Conservation (phyloP, 1,140 invertebrate genomes). For the Harpegnathos saltator region DNA sequence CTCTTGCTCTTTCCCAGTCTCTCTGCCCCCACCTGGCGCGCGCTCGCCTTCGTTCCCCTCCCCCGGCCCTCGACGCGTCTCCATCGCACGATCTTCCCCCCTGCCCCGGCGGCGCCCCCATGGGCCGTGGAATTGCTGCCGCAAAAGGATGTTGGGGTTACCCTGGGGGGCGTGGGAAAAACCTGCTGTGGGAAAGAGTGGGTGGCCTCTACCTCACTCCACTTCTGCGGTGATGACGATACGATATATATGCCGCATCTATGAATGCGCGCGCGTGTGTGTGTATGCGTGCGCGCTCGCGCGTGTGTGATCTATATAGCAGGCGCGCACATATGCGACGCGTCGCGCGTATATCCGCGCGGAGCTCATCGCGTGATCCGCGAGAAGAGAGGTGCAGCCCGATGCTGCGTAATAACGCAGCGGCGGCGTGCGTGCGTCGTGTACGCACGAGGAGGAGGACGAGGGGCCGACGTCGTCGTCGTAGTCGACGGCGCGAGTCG, state of each 20-base stretch:
- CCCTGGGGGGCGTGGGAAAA: constrained; percentile 91
- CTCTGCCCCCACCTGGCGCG: constrained; percentile 69
- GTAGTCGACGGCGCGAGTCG: neutral
- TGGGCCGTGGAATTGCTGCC: constrained; percentile 84
- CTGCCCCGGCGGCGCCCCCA: constrained; percentile 43
- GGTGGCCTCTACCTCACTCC: constrained; percentile 88
- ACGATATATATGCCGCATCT: constrained; percentile 69
- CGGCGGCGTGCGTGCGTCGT: neutral
- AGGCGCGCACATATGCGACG: neutral
- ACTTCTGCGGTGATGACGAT: constrained; percentile 78
- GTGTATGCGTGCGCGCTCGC: neutral
- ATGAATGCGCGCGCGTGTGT: constrained; percentile 30
- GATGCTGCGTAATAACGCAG: constrained; percentile 46
- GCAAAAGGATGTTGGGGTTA: constrained; percentile 90
- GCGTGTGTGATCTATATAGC: neutral
- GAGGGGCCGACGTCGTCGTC: too few relatives aligned
- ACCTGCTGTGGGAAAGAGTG: constrained; percentile 92
- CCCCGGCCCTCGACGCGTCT: too few relatives aligned
- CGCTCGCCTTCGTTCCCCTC: constrained; percentile 38
- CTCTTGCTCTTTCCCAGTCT: neutral
- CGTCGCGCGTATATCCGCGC: constrained; percentile 6
- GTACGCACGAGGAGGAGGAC: neutral
- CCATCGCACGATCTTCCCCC: too few relatives aligned
- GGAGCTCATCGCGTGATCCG: constrained; percentile 6
- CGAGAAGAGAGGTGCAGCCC: constrained; percentile 23